Base-by-base conservation (phyloP, 1,140 invertebrate genomes). In the Coptotermes formosanus region DNA sequence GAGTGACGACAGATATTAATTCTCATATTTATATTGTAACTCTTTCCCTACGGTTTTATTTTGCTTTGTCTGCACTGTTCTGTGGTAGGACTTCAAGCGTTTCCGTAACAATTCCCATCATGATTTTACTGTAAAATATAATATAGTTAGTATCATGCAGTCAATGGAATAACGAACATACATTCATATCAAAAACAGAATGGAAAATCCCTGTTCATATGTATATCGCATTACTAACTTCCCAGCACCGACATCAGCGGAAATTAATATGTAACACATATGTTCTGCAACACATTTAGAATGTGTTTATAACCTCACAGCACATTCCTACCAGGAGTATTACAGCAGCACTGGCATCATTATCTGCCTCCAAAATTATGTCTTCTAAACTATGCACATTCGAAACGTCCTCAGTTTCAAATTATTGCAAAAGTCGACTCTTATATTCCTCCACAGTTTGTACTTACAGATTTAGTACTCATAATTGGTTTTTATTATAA, bases 161-260 rank as follows among this genome's bases (percentile, higher is more conserved):
- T 75, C 64, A 30, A 75, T 30, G n/a, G 64, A 75, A 75, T 75
- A 75, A 75, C 64, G 64, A 75, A 30, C n/a, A 75, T 75, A 30
- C 14, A 75, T 75, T n/a, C 59, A 64, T 64, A 75, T 14, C 25
- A 55, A 75, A 75, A 75, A 75, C 64, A 75, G 6, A 75, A 75
- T 30, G n/a, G n/a, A 75, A 75, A 75, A 75, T 75, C 64, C 64
- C 25, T 75, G 25, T 75, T 55, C 19, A 16, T 21, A 75, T 30
- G n/a, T 11, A 75, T 75, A 75, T 30, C n/a, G 30, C 2, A 30
- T 30, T 75, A 30, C 25, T 30, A n/a, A 30, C 64, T 30, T 75
- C 8, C 7, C 25, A 75, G 64, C 14, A 25, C 25, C 7, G 8
- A 25, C n/a, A 75, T 75, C 64, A 75, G 16, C 30, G 9, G 25